Conservation (phyloP, 2,113 vertebrate species). For the Otus sunia region DNA sequence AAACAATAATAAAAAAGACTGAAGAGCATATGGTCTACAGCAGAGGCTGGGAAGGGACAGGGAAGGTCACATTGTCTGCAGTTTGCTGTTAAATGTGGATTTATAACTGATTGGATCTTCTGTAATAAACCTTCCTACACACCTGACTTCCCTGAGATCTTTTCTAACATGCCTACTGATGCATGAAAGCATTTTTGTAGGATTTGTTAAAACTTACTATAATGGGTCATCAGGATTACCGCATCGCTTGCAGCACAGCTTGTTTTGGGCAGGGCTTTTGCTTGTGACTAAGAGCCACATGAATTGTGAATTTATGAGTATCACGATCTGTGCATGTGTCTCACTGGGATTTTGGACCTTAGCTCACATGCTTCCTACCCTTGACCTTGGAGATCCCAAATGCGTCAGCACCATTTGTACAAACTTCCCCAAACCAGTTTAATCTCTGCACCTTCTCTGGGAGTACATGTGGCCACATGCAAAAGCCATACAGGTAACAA, state of each 20-base stretch:
- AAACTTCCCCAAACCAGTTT: not conserved
- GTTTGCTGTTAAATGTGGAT: not conserved
- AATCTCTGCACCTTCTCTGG: not conserved
- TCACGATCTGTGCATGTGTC: accelerated
- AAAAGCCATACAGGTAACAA: not conserved
- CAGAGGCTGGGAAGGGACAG: not conserved
- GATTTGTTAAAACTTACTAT: not conserved
- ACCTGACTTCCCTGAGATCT: not conserved
- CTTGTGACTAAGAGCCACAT: accelerated
- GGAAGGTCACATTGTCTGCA: not conserved
- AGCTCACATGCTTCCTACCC: not conserved
- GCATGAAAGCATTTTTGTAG: not conserved
- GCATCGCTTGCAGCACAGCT: not conserved
- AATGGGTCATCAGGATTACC: not conserved
- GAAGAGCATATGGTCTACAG: not conserved
- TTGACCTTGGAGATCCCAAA: not conserved
- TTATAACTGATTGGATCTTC: not conserved
- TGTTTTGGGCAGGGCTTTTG: not conserved
- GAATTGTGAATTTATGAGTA: not conserved
- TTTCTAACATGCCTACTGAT: not conserved
- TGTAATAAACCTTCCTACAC: not conserved
- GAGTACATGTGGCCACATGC: not conserved
- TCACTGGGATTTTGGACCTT: not conserved
- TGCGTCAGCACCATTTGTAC: accelerated
- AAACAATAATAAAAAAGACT: not conserved